These are phyloP conservation scores for Camponotus fellah DNA, from an alignment of 2,888 invertebrate species.

Conservation along the genomic window DNA sequence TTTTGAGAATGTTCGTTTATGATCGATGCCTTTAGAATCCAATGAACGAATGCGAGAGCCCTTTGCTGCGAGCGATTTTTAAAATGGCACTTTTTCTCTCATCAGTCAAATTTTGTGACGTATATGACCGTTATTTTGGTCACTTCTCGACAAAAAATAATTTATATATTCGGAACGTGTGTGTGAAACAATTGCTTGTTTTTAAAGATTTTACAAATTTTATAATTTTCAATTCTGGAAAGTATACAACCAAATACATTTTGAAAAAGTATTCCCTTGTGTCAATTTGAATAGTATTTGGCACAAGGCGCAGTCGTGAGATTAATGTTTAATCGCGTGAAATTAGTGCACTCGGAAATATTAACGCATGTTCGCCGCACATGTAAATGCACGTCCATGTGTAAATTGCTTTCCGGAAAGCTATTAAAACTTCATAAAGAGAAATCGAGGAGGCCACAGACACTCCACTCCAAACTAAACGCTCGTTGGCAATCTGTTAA, in stretches of 20 bases:
- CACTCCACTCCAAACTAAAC: not conserved
- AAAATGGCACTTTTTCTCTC: not conserved
- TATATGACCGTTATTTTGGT: slow-evolving; percentile 12
- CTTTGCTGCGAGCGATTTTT: slow-evolving; percentile 25
- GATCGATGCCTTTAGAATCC: not conserved
- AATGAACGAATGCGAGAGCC: slow-evolving; percentile 6
- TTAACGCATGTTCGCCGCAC: slow-evolving; percentile 14
- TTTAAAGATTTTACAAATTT: not conserved
- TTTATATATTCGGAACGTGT: not conserved
- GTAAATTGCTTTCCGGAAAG: slow-evolving; percentile 22
- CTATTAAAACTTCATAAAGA: slow-evolving; percentile 47
- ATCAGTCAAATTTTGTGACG: slow-evolving; percentile 28
- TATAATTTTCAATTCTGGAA: slow-evolving; percentile 1
- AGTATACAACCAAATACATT: not conserved
- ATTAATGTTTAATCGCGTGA: slow-evolving; percentile 39
- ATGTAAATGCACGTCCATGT: slow-evolving; percentile 14
- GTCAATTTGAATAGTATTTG: slow-evolving; percentile 7
- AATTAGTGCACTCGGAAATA: slow-evolving; percentile 6
- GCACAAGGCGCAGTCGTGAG: not conserved
- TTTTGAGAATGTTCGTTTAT: slow-evolving; percentile 21
- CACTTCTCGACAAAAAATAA: not conserved
- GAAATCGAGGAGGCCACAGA: slow-evolving; percentile 24
- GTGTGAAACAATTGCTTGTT: not conserved
- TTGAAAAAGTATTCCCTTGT: not conserved
- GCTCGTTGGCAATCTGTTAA: slow-evolving; percentile 1